Evolutionary conservation across 2,113 vertebrate species (phyloP), one percentile per base, ranked within the genome.

Genomic region (Plectropomus leopardus): DNA sequence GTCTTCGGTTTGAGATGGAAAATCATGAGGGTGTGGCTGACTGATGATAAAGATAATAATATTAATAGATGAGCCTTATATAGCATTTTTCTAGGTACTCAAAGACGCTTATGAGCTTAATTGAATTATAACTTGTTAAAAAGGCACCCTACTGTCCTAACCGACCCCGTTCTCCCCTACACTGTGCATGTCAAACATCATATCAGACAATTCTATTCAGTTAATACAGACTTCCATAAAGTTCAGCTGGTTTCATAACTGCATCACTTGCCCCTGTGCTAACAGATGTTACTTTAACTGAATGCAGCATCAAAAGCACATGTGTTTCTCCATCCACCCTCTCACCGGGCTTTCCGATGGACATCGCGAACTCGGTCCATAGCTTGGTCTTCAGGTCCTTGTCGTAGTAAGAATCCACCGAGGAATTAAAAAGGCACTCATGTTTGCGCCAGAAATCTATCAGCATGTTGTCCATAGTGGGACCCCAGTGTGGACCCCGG

Each of bases 401-500:
- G 66, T 86, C 80, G 26, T 82, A 79, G 71, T 83, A 86, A 48
- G 79, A 66, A 40, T 78, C 75, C 0, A 61, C 24, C 3, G 80
- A 79, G 13, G 84, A 83, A 50, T 86, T 86, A 67, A 79, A 83
- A n/a, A 86, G 80, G 17, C 76, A 83, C 10, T 83, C 85, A 6
- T 86, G 71, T 63, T 21, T 71, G n/a, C 67, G 67, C 76, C 80
- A 82, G 71, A 86, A 86, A 13, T 86, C 84, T 21, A 86, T 86
- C 16, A 86, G 53, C 53, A 78, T 53, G 45, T 68, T 78, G 65
- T 86, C 84, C 84, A 74, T 78, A 0, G 70, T 32, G 0, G 74
- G 68, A 0, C 84, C 84, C 84, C 84, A 86, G 51, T 86, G 84
- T 19, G 75, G 80, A 0, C 84, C 80, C 45, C 84, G 75, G 0